Conservation (phyloP, 2,113 vertebrate species). For the Atherinomorus stipes region DNA sequence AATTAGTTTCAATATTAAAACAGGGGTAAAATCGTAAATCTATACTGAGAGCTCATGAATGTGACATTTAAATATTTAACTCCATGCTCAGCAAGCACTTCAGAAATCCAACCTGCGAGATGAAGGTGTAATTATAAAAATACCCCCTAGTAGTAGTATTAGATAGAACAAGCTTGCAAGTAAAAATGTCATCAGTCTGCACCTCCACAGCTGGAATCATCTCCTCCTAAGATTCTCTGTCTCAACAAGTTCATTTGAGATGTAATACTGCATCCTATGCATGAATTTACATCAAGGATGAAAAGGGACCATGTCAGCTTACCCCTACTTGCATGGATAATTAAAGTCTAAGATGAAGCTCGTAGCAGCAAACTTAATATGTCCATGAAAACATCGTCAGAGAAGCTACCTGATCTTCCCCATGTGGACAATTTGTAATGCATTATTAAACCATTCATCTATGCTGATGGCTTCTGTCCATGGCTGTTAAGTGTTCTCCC, state of each 20-base stretch:
- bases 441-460: conserved; percentile 76
- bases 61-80: conserved; percentile 48
- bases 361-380: conserved; percentile 24
- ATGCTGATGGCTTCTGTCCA: conserved; percentile 59
- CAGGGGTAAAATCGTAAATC: conserved; percentile 63
- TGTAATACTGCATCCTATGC: background rate
- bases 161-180: conserved; percentile 4
- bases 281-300: background rate
- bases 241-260: conserved; percentile 12
- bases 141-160: conserved; percentile 13
- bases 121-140: conserved; percentile 48
- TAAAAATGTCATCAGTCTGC: conserved; percentile 49
- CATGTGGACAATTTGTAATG: conserved; percentile 65
- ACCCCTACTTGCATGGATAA: conserved; percentile 25
- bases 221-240: background rate
- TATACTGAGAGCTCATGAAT: conserved; percentile 26
- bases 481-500: conserved; percentile 63
- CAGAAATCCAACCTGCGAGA: conserved; percentile 25
- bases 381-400: conserved; percentile 29
- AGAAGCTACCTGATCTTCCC: conserved; percentile 43
- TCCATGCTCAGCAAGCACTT: conserved; percentile 52
- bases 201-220: background rate
- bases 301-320: conserved; percentile 6
- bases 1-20: conserved; percentile 62
- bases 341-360: conserved; percentile 38